A percentile compares a stretch with the other conserved stretches of the same genome.
Conservation (phyloP, 2,797 vertebrate genomes). For the Melanotaenia boesemani region DNA sequence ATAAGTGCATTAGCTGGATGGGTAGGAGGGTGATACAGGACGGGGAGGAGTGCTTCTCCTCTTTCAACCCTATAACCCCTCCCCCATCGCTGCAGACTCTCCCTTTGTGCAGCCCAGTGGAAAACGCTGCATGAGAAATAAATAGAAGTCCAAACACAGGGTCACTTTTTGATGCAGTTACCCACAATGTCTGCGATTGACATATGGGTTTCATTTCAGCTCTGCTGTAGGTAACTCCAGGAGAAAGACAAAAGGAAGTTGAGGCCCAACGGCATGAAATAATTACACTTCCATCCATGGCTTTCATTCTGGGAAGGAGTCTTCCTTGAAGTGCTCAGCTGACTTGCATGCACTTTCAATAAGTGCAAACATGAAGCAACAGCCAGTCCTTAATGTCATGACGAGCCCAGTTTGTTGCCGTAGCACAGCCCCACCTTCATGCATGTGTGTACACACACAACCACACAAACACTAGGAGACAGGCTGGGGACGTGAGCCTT, state of each 20-base stretch:
- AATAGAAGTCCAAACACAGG: constrained; percentile 46
- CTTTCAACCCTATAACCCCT: not conserved
- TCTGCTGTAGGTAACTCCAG: constrained; percentile 74
- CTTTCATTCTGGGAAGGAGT: constrained; percentile 34
- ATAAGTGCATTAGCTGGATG: constrained; percentile 52
- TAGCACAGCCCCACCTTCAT: not conserved
- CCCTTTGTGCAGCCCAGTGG: constrained; percentile 53
- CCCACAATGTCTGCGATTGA: constrained; percentile 46
- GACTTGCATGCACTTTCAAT: constrained; percentile 40
- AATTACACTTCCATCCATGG: constrained; percentile 56
- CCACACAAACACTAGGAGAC: constrained; percentile 55
- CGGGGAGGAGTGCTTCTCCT: constrained; percentile 20
- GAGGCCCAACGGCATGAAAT: constrained; percentile 56
- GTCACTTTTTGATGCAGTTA: constrained; percentile 65
- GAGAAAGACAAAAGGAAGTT: constrained; percentile 28
- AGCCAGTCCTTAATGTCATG: constrained; percentile 64
- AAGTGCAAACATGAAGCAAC: constrained; percentile 38
- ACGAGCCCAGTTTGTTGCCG: constrained; percentile 72
- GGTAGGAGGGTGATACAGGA: constrained; percentile 37
- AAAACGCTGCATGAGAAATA: constrained; percentile 66
- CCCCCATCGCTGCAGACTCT: not conserved
- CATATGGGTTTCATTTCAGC: constrained; percentile 78
- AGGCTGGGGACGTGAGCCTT: constrained; percentile 38
- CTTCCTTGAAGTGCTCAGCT: constrained; percentile 38
- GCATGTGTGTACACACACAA: constrained; percentile 46